Conservation (phyloP, 2,888 invertebrate species). For the Sesamia inferens region DNA sequence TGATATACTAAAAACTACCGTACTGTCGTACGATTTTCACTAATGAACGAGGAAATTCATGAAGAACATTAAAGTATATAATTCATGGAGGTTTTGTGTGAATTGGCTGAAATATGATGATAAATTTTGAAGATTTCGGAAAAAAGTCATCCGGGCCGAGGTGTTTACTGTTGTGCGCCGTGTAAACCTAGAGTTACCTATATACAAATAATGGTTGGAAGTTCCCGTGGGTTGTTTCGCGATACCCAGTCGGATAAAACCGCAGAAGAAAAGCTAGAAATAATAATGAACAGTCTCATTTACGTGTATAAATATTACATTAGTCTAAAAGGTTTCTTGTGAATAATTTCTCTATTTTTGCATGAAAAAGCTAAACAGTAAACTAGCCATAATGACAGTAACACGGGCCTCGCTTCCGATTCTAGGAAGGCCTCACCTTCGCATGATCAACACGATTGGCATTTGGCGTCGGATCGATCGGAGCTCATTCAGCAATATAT, state of each 20-base stretch:
- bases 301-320: not conserved
- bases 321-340: constrained; percentile 1
- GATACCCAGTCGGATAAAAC: not conserved
- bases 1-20: not conserved
- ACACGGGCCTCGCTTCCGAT: constrained; percentile 23
- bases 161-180: not conserved
- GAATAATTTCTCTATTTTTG: constrained; percentile 10
- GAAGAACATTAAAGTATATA: not conserved
- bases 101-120: not conserved
- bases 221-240: too few species aligned
- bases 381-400: constrained; percentile 3
- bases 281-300: not conserved
- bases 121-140: not conserved
- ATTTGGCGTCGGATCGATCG: constrained; percentile 30
- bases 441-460: constrained; percentile 23
- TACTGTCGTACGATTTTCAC: not conserved
- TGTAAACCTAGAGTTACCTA: not conserved
- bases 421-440: constrained; percentile 33
- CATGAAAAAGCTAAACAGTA: not conserved
- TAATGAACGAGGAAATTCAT: not conserved
- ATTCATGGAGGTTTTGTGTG: too few species aligned
- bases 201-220: not conserved
- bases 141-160: not conserved
- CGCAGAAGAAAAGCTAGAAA: not conserved
- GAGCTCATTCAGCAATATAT: not conserved